phyloP scores from a whole-genome alignment of 2,797 vertebrate species.

The Hemitrygon akajei region DNA sequence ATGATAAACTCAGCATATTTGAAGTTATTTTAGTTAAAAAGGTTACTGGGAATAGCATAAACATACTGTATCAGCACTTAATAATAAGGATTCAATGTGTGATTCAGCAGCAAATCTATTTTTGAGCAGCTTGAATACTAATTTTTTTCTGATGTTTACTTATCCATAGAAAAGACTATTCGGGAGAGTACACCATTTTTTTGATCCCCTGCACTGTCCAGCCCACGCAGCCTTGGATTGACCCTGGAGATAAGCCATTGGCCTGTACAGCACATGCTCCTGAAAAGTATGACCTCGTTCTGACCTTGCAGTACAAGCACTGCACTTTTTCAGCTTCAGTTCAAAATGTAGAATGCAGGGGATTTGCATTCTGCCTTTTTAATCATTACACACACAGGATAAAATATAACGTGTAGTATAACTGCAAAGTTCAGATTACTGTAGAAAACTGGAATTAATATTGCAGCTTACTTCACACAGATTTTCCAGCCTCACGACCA shows the following conservation, averaged over 20 bases:
- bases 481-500: not conserved
- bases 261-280: constrained; percentile 90
- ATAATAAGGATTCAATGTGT: not conserved
- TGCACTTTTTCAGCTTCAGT: not conserved
- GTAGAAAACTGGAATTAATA: not conserved
- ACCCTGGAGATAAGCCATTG: constrained; percentile 83
- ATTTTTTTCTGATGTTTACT: constrained; percentile 35
- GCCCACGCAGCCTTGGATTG: constrained; percentile 87
- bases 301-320: not conserved
- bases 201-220: constrained; percentile 90
- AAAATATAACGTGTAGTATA: not conserved
- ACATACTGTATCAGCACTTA: not conserved
- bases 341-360: not conserved
- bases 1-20: not conserved
- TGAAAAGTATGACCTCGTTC: constrained; percentile 65
- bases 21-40: not conserved
- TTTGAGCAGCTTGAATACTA: not conserved
- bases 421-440: not conserved
- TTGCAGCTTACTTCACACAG: not conserved
- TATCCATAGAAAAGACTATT: constrained; percentile 84
- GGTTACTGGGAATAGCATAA: not conserved
- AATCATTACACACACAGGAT: not conserved
- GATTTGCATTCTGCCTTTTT: not conserved
- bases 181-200: constrained; percentile 87
- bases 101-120: not conserved